A percentile compares a stretch with the other conserved stretches of the same genome.
These are phyloP conservation scores for Oreocharis arfaki DNA, from an alignment of 2,113 vertebrate genomes.

Conservation along the genomic window DNA sequence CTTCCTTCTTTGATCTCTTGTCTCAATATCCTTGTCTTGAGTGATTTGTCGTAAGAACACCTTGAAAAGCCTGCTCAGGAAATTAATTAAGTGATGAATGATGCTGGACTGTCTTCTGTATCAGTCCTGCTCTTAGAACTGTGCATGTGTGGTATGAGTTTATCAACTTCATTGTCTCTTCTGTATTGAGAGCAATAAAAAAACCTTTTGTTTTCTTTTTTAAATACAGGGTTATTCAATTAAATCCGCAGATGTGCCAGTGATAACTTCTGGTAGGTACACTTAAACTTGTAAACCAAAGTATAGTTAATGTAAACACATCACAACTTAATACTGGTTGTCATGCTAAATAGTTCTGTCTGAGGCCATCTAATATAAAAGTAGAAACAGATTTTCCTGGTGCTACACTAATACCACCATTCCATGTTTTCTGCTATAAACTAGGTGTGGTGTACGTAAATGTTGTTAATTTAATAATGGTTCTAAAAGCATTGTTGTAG, in stretches of 20 bases:
- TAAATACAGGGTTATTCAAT: constrained; percentile 50
- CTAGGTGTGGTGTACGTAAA: neutral
- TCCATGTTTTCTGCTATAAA: neutral
- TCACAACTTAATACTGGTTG: neutral
- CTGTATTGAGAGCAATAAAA: neutral
- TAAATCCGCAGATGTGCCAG: constrained; percentile 17
- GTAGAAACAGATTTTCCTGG: neutral
- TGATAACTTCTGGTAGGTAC: constrained; percentile 58
- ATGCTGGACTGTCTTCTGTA: neutral
- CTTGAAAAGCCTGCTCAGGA: neutral
- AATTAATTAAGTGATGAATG: neutral
- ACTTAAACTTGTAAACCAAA: neutral
- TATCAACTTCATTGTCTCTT: neutral
- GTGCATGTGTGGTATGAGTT: neutral
- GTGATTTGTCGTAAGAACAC: neutral
- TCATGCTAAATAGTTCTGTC: neutral
- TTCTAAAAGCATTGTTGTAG: neutral
- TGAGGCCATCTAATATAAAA: neutral
- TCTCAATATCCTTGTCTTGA: neutral
- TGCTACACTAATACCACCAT: neutral
- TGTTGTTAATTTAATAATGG: neutral
- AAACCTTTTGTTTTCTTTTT: neutral
- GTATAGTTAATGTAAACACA: neutral
- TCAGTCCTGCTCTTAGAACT: neutral
- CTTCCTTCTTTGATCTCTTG: neutral